A percentile compares a stretch with the other conserved stretches of the same genome.
phyloP scores from a whole-genome alignment of 2,888 invertebrate genomes.

The Leucophenga maculata region DNA sequence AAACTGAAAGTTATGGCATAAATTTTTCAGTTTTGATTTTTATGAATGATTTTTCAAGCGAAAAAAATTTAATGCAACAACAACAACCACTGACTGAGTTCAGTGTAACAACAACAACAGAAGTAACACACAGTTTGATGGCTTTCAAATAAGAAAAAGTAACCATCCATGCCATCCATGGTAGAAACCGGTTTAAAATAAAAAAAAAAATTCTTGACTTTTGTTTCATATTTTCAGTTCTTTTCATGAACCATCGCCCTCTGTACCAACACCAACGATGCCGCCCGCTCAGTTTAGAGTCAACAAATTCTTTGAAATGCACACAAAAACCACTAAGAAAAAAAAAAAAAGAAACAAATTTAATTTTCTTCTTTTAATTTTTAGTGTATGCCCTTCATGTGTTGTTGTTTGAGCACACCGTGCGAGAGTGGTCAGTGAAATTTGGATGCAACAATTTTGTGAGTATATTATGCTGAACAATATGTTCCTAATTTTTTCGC shows the following conservation, averaged over 20 bases:
- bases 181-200: constrained; percentile 52
- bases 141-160: neutral
- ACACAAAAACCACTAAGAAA: constrained; percentile 8
- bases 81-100: neutral
- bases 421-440: too few relatives aligned
- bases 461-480: too few relatives aligned
- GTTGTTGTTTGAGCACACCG: neutral
- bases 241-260: too few relatives aligned
- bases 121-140: neutral
- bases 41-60: constrained; percentile 17
- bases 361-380: constrained; percentile 26
- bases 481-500: too few relatives aligned
- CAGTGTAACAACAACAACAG: neutral
- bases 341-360: constrained; percentile 12
- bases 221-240: constrained; percentile 55
- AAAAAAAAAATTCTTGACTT: constrained; percentile 57
- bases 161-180: constrained; percentile 22
- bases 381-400: constrained; percentile 4
- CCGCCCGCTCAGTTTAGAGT: constrained; percentile 37
- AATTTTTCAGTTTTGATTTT: neutral
- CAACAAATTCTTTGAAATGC: constrained; percentile 34
- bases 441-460: too few relatives aligned
- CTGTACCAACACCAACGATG: neutral
- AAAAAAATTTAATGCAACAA: constrained; percentile 2
- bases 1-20: constrained; percentile 1